Evolutionary conservation across 2,888 invertebrate species (phyloP).

Genomic region (Agriopis marginaria): DNA sequence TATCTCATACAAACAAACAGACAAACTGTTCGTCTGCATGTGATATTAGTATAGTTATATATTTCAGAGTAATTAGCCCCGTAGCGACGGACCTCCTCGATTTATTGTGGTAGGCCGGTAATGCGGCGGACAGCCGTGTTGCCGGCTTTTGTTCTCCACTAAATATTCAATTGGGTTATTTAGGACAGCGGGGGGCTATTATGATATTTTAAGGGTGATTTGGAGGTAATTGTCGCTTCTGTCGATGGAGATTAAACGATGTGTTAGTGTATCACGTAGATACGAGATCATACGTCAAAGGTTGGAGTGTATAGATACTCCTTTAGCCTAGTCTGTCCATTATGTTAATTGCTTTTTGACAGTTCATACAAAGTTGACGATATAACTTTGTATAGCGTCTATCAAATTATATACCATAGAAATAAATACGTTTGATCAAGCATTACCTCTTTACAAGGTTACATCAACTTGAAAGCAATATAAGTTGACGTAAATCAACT

Average conservation of each 20-base stretch:
- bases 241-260: constrained; percentile 28
- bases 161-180: constrained; percentile 76
- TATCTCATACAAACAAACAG: constrained; percentile 8
- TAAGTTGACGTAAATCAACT: no score
- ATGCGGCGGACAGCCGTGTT: constrained; percentile 82
- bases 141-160: constrained; percentile 81
- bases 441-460: no score
- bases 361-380: no score
- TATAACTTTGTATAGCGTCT: no score
- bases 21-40: background rate
- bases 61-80: constrained; percentile 81
- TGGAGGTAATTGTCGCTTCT: constrained; percentile 37
- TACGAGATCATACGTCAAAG: background rate
- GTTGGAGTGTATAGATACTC: no score
- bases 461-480: no score
- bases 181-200: constrained; percentile 38
- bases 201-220: constrained; percentile 48
- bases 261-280: background rate
- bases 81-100: constrained; percentile 83
- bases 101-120: constrained; percentile 84
- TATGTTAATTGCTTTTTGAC: no score
- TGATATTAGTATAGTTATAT: constrained; percentile 20
- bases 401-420: no score
- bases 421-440: no score
- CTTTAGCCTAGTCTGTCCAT: no score